Evolutionary conservation across 2,888 invertebrate species (phyloP), one percentile per base, ranked within the genome.

Genomic region (Heteropelma amictum): DNA sequence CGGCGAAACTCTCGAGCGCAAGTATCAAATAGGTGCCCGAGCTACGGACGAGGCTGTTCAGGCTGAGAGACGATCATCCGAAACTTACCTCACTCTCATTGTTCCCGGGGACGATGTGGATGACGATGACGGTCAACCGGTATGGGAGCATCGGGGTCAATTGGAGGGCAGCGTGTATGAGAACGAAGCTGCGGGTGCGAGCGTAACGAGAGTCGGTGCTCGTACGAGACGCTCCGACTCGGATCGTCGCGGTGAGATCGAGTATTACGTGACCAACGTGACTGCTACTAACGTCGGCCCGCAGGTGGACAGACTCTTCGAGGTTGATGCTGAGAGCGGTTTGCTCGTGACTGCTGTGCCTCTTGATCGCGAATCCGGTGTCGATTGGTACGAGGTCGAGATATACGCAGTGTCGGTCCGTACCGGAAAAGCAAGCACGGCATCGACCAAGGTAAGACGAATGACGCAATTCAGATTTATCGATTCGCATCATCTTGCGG

Each of bases 11-110:
- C 91, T 94, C 0, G 95, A 95, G 83, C 80, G 83, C 1, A 70
- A 80, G 61, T 97, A 96, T 90, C 94, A 95, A 83, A 90, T 97
- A 42, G 95, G 95, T 0, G 93, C 97, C 47, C 94, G 96, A 83
- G 97, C 97, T 2, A 96, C 97, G 6, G 97, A 97, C 88, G 97
- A 97, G 88, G 97, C 97, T 0, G 96, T 96, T 1, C 94, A 97
- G 84, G 94, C 94, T 80, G 97, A 97, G 87, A 92, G 97, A 74
- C 94, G 95, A 89, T 96, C 95, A 76, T 95, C 96, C 1, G 97
- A 97, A 88, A 94, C 96, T 0, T 96, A 96, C 86, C 91, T 97
- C 49, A 97, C 95, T 3, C 92, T 97, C 67, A 94, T 97, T 72
- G 93, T 95, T 78, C 92, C 93, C 8, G 92, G 93, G 45, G 91